Evolutionary conservation across 2,797 vertebrate genomes (phyloP), one percentile per base, ranked within the genome.

Genomic region (Molossus alvarezi): DNA sequence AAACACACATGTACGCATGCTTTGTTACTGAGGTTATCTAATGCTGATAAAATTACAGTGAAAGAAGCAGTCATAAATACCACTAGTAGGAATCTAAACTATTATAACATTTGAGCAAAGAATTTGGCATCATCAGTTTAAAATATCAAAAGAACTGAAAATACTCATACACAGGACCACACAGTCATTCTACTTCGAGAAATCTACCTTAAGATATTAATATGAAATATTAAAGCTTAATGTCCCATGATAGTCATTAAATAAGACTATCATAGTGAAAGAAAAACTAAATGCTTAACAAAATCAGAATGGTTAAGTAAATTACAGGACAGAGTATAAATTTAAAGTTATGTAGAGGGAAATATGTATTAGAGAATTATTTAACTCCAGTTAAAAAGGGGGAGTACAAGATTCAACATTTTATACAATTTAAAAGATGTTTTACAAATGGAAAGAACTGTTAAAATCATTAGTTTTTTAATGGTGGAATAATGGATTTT

Each of bases 151-250:
- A 58, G 57, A 76, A 83, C 0, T 87, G 77, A 91, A 96, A 94
- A 86, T 51, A 85, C 25, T 17, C n/a, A 80, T 45, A 73, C 17
- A 58, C 9, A 92, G 58, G 69, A 90, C 64, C 48, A 89, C 20
- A 92, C 1, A 80, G 18, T 81, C 58, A 93, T 53, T 87, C n/a
- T 53, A 76, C 77, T 79, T 69, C n/a, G 71, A 87, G 45, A 14
- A 87, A 64, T 88, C n/a, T 87, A 75, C 21, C 21, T 72, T 72
- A 67, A 65, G 25, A 51, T 88, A 90, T 77, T 65, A 90, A 69
- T 64, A 90, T 27, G 7, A 96, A 82, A 91, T 79, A n/a, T n/a
- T n/a, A 86, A 95, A 82, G 57, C 18, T 93, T 84, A 91, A 80
- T 21, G 33, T 73, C 84, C 62, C 57, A 58, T 41, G 37, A 71